Percentiles rank a stretch among this genome's conserved stretches.
Conservation (phyloP, 2,888 invertebrate genomes). For the Macrosoma leucophasiata region DNA sequence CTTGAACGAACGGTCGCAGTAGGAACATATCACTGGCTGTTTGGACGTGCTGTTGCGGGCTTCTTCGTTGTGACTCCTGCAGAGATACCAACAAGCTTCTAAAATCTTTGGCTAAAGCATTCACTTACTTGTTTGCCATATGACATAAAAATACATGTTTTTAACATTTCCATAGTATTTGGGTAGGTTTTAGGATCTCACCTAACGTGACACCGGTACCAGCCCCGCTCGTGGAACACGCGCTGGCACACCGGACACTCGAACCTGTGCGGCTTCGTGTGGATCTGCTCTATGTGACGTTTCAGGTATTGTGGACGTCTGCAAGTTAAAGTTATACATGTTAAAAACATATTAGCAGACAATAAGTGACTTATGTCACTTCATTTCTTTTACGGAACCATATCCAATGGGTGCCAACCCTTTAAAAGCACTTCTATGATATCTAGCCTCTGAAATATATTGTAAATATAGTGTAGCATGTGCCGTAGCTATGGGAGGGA, state of each 20-base stretch:
- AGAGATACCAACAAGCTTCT: too few species aligned
- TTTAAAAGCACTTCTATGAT: too few species aligned
- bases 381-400: too few species aligned
- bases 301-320: conserved; percentile 44
- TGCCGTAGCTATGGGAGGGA: too few species aligned
- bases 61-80: conserved; percentile 35
- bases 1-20: conserved; percentile 35
- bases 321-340: too few species aligned
- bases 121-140: neutral
- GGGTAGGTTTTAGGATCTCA: conserved; percentile 9
- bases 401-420: too few species aligned
- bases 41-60: conserved; percentile 21
- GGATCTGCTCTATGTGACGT: conserved; percentile 39
- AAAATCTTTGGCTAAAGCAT: too few species aligned
- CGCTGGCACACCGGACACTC: conserved; percentile 36
- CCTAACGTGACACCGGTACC: conserved; percentile 38
- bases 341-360: too few species aligned
- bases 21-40: conserved; percentile 27
- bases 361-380: too few species aligned
- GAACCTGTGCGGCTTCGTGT: conserved; percentile 33
- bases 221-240: conserved; percentile 39
- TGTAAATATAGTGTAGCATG: too few species aligned
- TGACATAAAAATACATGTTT: neutral
- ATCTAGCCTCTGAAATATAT: too few species aligned
- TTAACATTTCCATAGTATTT: conserved; percentile 3